Conservation (phyloP, 2,113 vertebrate species). For the Silurus meridionalis region DNA sequence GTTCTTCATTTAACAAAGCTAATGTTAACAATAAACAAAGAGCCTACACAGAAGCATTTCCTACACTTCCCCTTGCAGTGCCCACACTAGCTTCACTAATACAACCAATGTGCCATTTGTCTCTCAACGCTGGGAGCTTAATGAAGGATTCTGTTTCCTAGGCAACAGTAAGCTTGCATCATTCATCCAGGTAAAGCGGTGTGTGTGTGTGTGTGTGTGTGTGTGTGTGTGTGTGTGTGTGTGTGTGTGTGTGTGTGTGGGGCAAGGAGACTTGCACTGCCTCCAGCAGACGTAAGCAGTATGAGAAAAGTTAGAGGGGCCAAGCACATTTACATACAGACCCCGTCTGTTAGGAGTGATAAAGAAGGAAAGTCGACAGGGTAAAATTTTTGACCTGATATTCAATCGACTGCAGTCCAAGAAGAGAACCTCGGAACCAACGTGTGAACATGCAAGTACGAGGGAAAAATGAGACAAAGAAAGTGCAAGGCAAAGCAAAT, state of each 20-base stretch:
- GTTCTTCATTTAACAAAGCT: background rate
- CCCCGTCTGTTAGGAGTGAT: slow-evolving; percentile 17
- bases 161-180: slow-evolving; percentile 52
- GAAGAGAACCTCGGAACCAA: background rate
- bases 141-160: slow-evolving; percentile 47
- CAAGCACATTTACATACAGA: slow-evolving; percentile 8
- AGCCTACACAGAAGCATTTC: slow-evolving; percentile 12
- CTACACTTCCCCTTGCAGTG: background rate
- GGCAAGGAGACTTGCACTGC: background rate
- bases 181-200: slow-evolving; percentile 47
- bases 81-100: slow-evolving; percentile 28
- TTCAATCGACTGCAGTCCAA: background rate
- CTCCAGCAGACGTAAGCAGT: slow-evolving; percentile 33
- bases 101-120: slow-evolving; percentile 38
- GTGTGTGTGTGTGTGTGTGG: background rate
- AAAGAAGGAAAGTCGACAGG: slow-evolving; percentile 13
- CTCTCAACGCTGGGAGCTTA: slow-evolving; percentile 41
- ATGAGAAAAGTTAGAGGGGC: background rate
- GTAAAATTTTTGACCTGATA: background rate
- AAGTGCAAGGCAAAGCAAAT: background rate
- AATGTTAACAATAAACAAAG: background rate
- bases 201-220: background rate
- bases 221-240: background rate
- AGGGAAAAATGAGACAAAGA: background rate
- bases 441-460: background rate